Conservation (phyloP, 2,797 vertebrate species). For the Anas bernieri region DNA sequence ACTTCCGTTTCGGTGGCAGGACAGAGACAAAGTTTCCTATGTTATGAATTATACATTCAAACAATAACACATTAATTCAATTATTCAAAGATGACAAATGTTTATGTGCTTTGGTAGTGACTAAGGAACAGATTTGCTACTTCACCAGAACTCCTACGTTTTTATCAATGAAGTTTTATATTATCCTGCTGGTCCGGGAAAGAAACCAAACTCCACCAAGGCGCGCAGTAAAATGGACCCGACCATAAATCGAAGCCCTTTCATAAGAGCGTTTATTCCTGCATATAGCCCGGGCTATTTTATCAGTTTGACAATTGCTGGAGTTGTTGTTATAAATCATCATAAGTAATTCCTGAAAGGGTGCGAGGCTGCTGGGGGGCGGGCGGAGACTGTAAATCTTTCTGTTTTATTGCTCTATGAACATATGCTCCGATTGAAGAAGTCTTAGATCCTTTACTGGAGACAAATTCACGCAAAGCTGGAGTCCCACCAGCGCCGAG, state of each 20-base stretch:
- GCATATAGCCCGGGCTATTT: slow-evolving; percentile 80
- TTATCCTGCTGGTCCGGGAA: slow-evolving; percentile 50
- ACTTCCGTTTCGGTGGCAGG: slow-evolving; percentile 73
- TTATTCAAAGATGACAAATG: slow-evolving; percentile 86
- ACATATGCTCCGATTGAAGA: slow-evolving; percentile 95
- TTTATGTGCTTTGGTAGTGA: slow-evolving; percentile 79
- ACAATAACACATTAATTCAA: slow-evolving; percentile 85
- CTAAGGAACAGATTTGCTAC: slow-evolving; percentile 67
- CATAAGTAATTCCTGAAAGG: slow-evolving; percentile 98
- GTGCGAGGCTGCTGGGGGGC: slow-evolving; percentile 94
- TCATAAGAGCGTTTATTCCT: slow-evolving; percentile 76
- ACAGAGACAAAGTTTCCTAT: slow-evolving; percentile 81
- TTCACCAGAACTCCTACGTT: slow-evolving; percentile 64
- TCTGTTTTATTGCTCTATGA: slow-evolving; percentile 99
- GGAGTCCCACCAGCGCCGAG: slow-evolving; percentile 78
- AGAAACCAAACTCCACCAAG: slow-evolving; percentile 55
- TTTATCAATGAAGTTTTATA: slow-evolving; percentile 75
- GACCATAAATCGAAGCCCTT: slow-evolving; percentile 61
- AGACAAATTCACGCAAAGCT: slow-evolving; percentile 85
- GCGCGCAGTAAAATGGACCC: slow-evolving; percentile 29
- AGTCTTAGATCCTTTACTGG: slow-evolving; percentile 88
- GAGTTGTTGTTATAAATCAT: slow-evolving; percentile 96
- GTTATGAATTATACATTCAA: slow-evolving; percentile 84
- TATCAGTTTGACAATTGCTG: slow-evolving; percentile 87
- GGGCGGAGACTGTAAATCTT: slow-evolving; percentile 99